Evolutionary conservation across 1,140 invertebrate genomes (phyloP).

Genomic region (Aphidius ervi): DNA sequence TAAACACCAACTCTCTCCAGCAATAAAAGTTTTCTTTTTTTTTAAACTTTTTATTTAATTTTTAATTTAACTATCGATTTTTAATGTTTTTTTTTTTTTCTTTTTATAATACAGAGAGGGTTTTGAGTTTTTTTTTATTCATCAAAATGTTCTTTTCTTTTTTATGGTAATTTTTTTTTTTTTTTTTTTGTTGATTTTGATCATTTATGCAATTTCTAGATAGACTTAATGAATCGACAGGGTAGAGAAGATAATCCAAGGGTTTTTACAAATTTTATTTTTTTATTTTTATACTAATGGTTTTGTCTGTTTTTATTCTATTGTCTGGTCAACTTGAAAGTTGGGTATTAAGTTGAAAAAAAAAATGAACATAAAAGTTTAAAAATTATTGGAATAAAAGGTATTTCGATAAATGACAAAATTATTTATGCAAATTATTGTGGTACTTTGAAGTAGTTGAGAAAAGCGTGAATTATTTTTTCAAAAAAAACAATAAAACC

Average conservation of each 20-base stretch:
- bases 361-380: constrained; percentile 6
- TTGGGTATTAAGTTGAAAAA: background rate
- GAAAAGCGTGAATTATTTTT: background rate
- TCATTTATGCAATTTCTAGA: background rate
- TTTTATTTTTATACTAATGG: no score
- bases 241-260: constrained; percentile 2
- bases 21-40: background rate
- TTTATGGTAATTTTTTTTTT: no score
- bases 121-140: no score
- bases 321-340: no score
- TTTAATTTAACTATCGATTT: no score
- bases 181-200: no score
- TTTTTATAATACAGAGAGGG: no score
- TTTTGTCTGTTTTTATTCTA: no score
- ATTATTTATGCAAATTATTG: background rate
- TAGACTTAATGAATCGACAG: constrained; percentile 8
- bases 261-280: background rate
- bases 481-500: no score
- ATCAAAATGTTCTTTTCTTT: no score
- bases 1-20: constrained; percentile 11
- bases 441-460: background rate
- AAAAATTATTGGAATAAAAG: background rate
- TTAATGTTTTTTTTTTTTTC: no score
- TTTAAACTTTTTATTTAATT: no score
- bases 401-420: background rate